Conservation (phyloP, 2,888 invertebrate genomes). For the Mellilla xanthometata region DNA sequence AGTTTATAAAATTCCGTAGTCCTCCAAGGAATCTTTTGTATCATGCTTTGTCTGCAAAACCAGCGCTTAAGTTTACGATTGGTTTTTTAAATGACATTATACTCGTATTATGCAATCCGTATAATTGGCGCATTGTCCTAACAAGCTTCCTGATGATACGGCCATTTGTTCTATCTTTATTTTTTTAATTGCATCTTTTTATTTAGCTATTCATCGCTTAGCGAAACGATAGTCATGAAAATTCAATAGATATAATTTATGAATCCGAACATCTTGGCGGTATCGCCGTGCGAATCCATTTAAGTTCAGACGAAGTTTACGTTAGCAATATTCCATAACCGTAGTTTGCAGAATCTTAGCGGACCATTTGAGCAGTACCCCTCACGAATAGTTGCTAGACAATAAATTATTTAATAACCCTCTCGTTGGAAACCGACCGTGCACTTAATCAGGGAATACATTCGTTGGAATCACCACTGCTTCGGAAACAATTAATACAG, state of each 20-base stretch:
- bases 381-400: constrained; percentile 70
- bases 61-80: no score
- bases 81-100: no score
- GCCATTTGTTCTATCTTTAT: no score
- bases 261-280: constrained; percentile 39
- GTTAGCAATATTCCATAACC: constrained; percentile 61
- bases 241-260: constrained; percentile 29
- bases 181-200: no score
- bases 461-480: constrained; percentile 66
- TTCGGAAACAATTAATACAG: constrained; percentile 74
- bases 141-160: no score
- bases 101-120: no score
- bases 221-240: constrained; percentile 11
- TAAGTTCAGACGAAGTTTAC: constrained; percentile 63
- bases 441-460: constrained; percentile 73
- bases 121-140: no score
- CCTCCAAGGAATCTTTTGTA: no score
- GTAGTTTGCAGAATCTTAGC: constrained; percentile 67
- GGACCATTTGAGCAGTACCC: constrained; percentile 61
- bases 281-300: constrained; percentile 57
- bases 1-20: no score
- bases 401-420: constrained; percentile 81
- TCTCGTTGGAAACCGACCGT: constrained; percentile 59
- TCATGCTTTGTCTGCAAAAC: no score
- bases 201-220: no score